A percentile compares a stretch with the other conserved stretches of the same genome.
These are phyloP conservation scores for Catharus minimus DNA, from an alignment of 2,113 vertebrate species.

Conservation along the genomic window DNA sequence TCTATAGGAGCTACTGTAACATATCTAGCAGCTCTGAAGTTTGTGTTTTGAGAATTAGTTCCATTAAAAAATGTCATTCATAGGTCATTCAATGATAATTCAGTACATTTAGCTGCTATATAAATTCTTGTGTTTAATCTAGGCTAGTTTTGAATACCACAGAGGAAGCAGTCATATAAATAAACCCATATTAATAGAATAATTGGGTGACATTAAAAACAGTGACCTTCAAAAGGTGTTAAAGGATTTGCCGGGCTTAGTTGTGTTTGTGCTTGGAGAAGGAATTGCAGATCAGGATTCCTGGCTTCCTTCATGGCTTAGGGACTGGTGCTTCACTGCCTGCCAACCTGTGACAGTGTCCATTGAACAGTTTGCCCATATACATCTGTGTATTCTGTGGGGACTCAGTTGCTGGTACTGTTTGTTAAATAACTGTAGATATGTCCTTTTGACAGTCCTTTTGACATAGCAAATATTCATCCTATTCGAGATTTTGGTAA, in stretches of 20 bases:
- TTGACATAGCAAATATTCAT: not conserved
- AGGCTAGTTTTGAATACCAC: not conserved
- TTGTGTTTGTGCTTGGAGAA: not conserved
- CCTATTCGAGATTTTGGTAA: not conserved
- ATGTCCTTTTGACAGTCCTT: not conserved
- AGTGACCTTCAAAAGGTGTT: not conserved
- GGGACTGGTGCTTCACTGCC: not conserved
- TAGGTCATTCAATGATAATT: not conserved
- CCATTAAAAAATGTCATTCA: not conserved
- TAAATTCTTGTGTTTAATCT: not conserved
- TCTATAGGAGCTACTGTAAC: not conserved
- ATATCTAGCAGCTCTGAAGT: not conserved
- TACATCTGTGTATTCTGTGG: accelerated
- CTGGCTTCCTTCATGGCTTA: not conserved
- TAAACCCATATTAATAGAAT: not conserved
- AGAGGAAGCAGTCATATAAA: not conserved
- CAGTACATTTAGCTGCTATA: not conserved
- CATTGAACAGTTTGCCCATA: not conserved
- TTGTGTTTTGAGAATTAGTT: not conserved
- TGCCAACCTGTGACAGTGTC: not conserved
- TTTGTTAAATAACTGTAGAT: not conserved
- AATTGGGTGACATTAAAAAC: not conserved
- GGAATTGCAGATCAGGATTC: not conserved
- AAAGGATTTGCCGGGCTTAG: not conserved
- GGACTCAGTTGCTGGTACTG: not conserved